Conservation (phyloP, 2,113 vertebrate species). For the Antennarius striatus region DNA sequence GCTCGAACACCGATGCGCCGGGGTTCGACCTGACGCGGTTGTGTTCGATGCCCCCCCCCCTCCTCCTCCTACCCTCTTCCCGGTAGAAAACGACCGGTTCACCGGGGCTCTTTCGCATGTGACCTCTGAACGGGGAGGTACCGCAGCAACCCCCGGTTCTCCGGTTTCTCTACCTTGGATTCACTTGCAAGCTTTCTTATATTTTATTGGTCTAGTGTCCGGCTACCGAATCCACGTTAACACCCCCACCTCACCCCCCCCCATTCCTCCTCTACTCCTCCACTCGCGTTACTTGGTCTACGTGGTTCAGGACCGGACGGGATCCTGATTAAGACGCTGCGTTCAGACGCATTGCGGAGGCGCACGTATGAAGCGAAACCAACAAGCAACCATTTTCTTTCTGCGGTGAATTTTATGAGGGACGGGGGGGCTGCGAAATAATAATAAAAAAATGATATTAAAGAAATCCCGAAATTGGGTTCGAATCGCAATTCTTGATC, state of each 20-base stretch:
- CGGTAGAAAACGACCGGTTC: too few relatives aligned
- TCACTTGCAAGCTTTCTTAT: neutral
- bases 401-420: constrained; percentile 6
- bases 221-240: constrained; percentile 5
- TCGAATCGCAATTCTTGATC: too few relatives aligned
- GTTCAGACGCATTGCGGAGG: constrained; percentile 82
- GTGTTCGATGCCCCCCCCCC: too few relatives aligned
- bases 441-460: too few relatives aligned
- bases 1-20: too few relatives aligned
- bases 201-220: constrained; percentile 22
- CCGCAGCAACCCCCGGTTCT: neutral
- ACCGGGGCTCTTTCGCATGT: too few relatives aligned
- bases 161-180: neutral
- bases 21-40: neutral
- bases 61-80: too few relatives aligned
- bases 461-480: too few relatives aligned
- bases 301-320: constrained; percentile 11
- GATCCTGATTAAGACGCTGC: constrained; percentile 6
- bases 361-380: constrained; percentile 70
- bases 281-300: neutral
- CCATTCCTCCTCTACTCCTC: neutral
- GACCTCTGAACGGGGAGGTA: too few relatives aligned
- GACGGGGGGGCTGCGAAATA: too few relatives aligned
- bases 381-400: constrained; percentile 79
- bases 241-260: neutral